Base-by-base conservation (phyloP, 2,888 invertebrate species). In the Caenorhabditis imperialis region DNA sequence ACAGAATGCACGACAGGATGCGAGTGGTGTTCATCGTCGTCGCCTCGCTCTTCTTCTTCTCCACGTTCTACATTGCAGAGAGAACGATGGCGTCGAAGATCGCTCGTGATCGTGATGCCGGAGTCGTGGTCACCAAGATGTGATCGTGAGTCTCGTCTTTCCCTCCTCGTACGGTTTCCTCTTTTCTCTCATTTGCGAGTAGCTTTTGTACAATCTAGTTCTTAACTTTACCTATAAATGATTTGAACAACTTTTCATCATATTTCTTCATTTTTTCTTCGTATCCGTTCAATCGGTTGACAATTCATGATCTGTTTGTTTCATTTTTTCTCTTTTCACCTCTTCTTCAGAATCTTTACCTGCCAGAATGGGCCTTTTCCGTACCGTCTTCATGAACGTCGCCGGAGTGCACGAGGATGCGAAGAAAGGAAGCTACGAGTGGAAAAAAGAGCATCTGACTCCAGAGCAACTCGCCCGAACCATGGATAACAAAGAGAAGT, bases 1-100 rank as follows among this genome's bases (percentile, higher is more conserved):
- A 82, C 50, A 74, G 84, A 16, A 83, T 84, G 79, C 81, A 82
- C 73, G 84, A 84, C 61, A 75, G 84, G 8, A 67, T 78, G 70
- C 72, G 84, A 25, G 84, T 82, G 10, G 69, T 84, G 22, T 83
- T 78, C 70, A 82, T 82, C 51, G 58, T 84, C 16, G 58, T 50
- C 25, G 83, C 76, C 18, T 57, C 50, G 10, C 16, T 57, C 58
- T 37, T 73, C 40, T 81, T 83, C 57, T 84, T 82, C 78, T 38
- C 72, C n/a, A 57, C 80, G 35, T 79, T 73, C 54, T 76, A 60
- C 60, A 57, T 54, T 33, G 42, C 71, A 22, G 84, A 84, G 54
- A 42, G 23, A 3, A 40, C 60, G 30, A 81, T 74, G 54, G 48
- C 70, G 8, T 27, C 37, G 12, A 69, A 69, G 50, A 77, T 84